A percentile compares a stretch with the other conserved stretches of the same genome.
Conservation (phyloP, 2,797 vertebrate genomes). For the Lacerta agilis region DNA sequence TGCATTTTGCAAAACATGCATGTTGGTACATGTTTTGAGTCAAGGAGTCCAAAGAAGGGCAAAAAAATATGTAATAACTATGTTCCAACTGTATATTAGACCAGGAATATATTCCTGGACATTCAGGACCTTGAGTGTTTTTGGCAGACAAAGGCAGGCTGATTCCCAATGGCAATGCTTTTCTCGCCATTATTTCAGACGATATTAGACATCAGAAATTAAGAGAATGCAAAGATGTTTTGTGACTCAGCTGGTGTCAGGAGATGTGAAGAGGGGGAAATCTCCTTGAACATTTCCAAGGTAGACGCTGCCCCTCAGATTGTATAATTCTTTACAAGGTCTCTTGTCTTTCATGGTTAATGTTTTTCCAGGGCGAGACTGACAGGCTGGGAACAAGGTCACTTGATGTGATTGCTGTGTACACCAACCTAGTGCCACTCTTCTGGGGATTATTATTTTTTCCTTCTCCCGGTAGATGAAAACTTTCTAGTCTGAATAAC, state of each 20-base stretch:
- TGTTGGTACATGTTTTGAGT: too few species aligned
- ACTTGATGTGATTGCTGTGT: slow-evolving; percentile 13
- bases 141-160: neutral
- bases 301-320: slow-evolving; percentile 37
- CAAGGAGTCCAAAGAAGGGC: neutral
- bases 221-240: slow-evolving; percentile 2
- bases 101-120: neutral
- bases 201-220: slow-evolving; percentile 19
- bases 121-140: neutral
- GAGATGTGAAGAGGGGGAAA: slow-evolving; percentile 30
- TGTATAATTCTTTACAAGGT: neutral
- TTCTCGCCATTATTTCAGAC: slow-evolving; percentile 22
- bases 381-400: slow-evolving; percentile 30
- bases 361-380: slow-evolving; percentile 18
- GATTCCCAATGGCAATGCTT: slow-evolving; percentile 11
- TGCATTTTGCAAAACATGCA: too few species aligned
- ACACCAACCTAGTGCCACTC: neutral
- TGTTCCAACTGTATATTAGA: neutral
- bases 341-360: slow-evolving; percentile 11
- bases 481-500: slow-evolving; percentile 9
- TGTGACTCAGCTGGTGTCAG: slow-evolving; percentile 1
- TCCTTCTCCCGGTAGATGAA: neutral
- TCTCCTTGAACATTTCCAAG: slow-evolving; percentile 24
- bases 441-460: neutral
- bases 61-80: neutral